Conservation (phyloP, 1,140 invertebrate species). For the Cylas formicarius region DNA sequence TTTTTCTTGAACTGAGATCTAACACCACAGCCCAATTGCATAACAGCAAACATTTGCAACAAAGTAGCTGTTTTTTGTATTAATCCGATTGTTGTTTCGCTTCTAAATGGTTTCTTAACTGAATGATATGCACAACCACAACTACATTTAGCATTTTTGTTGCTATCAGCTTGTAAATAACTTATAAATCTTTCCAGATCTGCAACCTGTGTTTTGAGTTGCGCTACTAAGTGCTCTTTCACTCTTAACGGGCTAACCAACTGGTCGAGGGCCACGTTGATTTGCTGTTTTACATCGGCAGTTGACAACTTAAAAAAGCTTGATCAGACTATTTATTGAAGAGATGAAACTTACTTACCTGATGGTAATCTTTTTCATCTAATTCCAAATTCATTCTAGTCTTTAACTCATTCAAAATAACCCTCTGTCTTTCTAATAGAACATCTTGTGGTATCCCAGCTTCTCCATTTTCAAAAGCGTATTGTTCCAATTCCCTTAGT, state of each 20-base stretch:
- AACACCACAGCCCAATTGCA: slow-evolving; percentile 81
- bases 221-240: slow-evolving; percentile 90
- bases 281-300: slow-evolving; percentile 56
- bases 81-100: slow-evolving; percentile 55
- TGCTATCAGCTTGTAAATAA: slow-evolving; percentile 77
- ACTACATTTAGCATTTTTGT: slow-evolving; percentile 49
- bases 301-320: slow-evolving; percentile 45
- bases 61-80: slow-evolving; percentile 79
- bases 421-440: slow-evolving; percentile 78
- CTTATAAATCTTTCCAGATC: slow-evolving; percentile 96
- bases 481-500: slow-evolving; percentile 88
- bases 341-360: slow-evolving; percentile 34
- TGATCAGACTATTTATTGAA: slow-evolving; percentile 3
- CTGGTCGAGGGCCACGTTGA: slow-evolving; percentile 61
- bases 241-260: slow-evolving; percentile 91
- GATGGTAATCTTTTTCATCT: slow-evolving; percentile 62
- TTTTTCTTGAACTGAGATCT: slow-evolving; percentile 65
- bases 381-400: slow-evolving; percentile 68
- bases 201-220: slow-evolving; percentile 93
- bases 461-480: slow-evolving; percentile 84
- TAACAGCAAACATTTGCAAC: slow-evolving; percentile 86
- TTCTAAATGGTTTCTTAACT: slow-evolving; percentile 37
- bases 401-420: slow-evolving; percentile 75
- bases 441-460: slow-evolving; percentile 75
- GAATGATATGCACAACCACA: slow-evolving; percentile 58